These are phyloP conservation scores for Elysia crispata DNA, from an alignment of 2,888 invertebrate species.

Conservation along the genomic window DNA sequence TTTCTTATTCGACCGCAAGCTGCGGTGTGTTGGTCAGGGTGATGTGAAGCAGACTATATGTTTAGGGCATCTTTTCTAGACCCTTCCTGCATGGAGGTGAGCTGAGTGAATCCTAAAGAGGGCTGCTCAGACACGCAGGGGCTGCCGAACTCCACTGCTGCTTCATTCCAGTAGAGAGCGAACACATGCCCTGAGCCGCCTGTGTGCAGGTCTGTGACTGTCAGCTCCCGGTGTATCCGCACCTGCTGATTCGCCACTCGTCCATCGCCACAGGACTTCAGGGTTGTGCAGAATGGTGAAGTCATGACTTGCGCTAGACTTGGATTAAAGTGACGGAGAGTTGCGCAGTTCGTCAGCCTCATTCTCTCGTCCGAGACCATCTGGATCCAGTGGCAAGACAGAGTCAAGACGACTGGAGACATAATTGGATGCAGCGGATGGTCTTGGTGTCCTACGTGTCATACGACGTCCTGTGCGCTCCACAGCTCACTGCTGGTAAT, in stretches of 20 bases:
- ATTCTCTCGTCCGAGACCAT: conserved; percentile 22
- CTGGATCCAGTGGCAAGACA: conserved; percentile 17
- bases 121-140: conserved; percentile 43
- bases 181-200: conserved; percentile 37
- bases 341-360: conserved; percentile 33
- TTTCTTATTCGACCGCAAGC: conserved; percentile 4
- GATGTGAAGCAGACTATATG: conserved; percentile 21
- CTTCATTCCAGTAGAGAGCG: conserved; percentile 17
- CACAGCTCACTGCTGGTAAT: not conserved
- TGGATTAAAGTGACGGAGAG: conserved; percentile 34
- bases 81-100: conserved; percentile 38
- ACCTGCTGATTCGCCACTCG: conserved; percentile 40
- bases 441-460: not conserved
- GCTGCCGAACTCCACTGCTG: conserved; percentile 33
- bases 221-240: conserved; percentile 40
- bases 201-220: conserved; percentile 38
- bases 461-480: not conserved
- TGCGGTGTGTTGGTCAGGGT: conserved; percentile 23
- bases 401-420: conserved; percentile 3
- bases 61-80: conserved; percentile 40
- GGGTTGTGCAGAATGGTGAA: not conserved
- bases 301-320: conserved; percentile 13
- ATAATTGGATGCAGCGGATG: not conserved
- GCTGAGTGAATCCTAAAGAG: conserved; percentile 39
- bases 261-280: conserved; percentile 39